Conservation (phyloP, 2,888 invertebrate species). For the Eumerus sabulonum region DNA sequence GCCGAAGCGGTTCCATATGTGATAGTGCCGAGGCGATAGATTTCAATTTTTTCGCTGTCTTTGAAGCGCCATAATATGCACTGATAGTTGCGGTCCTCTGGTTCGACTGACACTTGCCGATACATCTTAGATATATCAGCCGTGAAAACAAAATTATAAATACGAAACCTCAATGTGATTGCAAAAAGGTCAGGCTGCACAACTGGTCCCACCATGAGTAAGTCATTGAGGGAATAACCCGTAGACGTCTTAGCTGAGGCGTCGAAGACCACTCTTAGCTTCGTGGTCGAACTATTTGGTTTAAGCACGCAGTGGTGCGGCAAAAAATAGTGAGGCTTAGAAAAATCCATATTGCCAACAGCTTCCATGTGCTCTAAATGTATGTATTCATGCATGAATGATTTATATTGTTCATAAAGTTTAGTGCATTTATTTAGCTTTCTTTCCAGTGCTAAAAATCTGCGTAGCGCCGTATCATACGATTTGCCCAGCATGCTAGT, state of each 20-base stretch:
- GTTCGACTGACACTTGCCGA: constrained; percentile 24
- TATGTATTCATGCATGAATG: constrained; percentile 28
- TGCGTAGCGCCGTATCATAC: background rate
- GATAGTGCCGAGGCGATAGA: constrained; percentile 10
- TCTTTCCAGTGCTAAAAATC: background rate
- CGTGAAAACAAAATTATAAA: constrained; percentile 47
- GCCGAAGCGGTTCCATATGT: background rate
- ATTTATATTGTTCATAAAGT: background rate
- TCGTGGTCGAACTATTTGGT: too few relatives aligned
- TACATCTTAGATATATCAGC: constrained; percentile 52
- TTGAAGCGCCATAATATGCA: constrained; percentile 39
- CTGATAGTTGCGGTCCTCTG: constrained; percentile 20
- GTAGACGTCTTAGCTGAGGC: constrained; percentile 13
- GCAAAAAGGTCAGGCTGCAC: constrained; percentile 32
- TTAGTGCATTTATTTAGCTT: constrained; percentile 10
- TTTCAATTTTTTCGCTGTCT: constrained; percentile 11
- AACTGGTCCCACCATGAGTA: constrained; percentile 23
- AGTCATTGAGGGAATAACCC: constrained; percentile 33
- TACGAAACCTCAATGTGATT: constrained; percentile 34
- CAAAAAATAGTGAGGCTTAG: constrained; percentile 4
- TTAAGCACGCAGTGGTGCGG: too few relatives aligned
- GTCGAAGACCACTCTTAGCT: too few relatives aligned
- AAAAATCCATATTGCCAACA: background rate
- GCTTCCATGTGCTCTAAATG: constrained; percentile 9
- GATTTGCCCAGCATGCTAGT: background rate